Percentiles rank a stretch among this genome's conserved stretches.
Evolutionary conservation across 2,888 invertebrate species (phyloP).

Genomic region (Orchestes rusci): DNA sequence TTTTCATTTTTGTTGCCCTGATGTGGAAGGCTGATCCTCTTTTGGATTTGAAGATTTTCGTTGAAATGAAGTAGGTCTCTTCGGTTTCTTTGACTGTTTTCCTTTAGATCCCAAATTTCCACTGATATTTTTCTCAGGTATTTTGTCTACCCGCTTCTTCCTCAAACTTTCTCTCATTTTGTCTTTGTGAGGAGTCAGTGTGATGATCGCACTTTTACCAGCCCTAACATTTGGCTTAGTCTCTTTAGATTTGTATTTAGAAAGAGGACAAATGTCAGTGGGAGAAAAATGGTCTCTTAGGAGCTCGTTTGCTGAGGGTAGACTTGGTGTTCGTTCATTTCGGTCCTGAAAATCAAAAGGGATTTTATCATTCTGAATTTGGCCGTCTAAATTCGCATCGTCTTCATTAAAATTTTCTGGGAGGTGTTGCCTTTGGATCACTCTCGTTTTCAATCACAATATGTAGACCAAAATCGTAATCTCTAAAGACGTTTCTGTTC

Average conservation of each 20-base stretch:
- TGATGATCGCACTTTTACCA: constrained; percentile 4
- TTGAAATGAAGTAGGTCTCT: neutral
- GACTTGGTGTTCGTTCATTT: no score
- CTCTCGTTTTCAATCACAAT: no score
- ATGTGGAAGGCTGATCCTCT: constrained; percentile 1
- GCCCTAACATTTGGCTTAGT: neutral
- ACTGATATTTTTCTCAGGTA: neutral
- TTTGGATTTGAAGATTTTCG: neutral
- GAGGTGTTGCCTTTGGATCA: no score
- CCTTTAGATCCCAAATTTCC: no score
- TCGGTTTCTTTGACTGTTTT: neutral
- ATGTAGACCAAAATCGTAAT: constrained; percentile 6
- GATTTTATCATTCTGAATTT: neutral
- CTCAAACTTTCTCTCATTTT: neutral
- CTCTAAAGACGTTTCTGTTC: constrained; percentile 8
- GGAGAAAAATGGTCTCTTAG: no score
- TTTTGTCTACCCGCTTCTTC: neutral
- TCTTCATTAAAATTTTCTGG: neutral
- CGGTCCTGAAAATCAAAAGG: no score
- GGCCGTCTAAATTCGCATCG: neutral
- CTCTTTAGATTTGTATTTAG: no score
- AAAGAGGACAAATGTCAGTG: neutral
- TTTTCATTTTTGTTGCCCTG: constrained; percentile 1
- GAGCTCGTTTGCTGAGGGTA: no score
- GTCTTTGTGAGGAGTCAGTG: constrained; percentile 4